phyloP scores from a whole-genome alignment of 2,113 vertebrate genomes.

The Hylia prasina region DNA sequence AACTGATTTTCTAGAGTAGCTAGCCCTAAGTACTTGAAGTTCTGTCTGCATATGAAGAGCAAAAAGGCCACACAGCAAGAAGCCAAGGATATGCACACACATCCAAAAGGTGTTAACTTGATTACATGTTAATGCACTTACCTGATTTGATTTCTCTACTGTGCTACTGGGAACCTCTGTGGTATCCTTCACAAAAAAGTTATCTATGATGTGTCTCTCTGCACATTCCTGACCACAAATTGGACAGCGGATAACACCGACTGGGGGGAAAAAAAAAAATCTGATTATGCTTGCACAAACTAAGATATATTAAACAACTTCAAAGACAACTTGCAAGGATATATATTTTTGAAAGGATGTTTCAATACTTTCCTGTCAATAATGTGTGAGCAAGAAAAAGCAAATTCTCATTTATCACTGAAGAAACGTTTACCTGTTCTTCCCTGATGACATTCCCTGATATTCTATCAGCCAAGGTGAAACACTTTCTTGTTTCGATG shows the following conservation, averaged over 20 bases:
- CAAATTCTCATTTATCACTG: neutral
- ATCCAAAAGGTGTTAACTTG: neutral
- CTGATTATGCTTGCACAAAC: neutral
- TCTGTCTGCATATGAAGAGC: neutral
- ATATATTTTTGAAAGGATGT: neutral
- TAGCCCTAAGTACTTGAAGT: neutral
- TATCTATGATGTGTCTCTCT: conserved; percentile 95
- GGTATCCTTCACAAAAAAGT: conserved; percentile 97
- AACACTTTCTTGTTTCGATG: neutral
- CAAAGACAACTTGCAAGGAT: neutral
- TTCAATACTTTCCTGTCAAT: neutral
- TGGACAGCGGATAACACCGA: conserved; percentile 90
- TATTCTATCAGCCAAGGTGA: neutral
- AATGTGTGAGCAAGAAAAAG: neutral
- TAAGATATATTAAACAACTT: neutral
- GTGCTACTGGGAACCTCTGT: conserved; percentile 98
- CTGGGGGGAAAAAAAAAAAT: conserved; percentile 58
- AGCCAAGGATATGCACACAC: neutral
- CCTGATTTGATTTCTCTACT: conserved; percentile 97
- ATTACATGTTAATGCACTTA: conserved; percentile 62
- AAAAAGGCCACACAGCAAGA: conserved; percentile 16
- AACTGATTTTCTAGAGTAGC: neutral
- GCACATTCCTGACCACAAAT: conserved; percentile 95
- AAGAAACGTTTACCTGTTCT: neutral
- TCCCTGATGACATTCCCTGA: neutral